Conservation (phyloP, 2,888 invertebrate genomes). For the Spisula subtruncata region DNA sequence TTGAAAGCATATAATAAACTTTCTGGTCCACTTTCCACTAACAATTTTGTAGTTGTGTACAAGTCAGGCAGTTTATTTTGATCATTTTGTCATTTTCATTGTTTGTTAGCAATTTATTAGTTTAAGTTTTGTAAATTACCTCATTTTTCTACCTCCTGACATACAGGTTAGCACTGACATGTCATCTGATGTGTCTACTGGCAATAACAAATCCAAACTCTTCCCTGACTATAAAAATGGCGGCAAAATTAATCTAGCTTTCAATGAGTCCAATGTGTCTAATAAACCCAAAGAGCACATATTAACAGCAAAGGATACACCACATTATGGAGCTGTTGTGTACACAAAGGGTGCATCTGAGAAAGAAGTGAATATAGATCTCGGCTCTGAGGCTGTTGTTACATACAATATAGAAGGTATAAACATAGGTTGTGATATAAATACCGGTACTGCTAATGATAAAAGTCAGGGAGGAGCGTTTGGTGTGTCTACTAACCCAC, state of each 20-base stretch:
- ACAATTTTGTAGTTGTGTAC: too few relatives aligned
- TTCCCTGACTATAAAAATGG: constrained; percentile 36
- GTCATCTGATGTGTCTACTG: background rate
- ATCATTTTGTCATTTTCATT: background rate
- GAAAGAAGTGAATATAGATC: background rate
- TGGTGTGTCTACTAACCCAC: background rate
- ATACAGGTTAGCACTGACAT: background rate
- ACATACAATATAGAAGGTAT: constrained; percentile 9
- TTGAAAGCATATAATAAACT: too few relatives aligned
- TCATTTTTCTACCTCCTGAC: background rate
- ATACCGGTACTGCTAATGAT: background rate
- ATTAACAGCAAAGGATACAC: background rate
- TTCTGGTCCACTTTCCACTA: too few relatives aligned
- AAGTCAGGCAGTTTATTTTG: too few relatives aligned
- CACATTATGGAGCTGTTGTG: background rate
- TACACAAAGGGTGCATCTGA: background rate
- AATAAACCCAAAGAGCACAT: constrained; percentile 14
- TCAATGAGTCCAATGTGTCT: constrained; percentile 17
- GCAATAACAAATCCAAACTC: background rate
- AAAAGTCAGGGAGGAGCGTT: constrained; percentile 1
- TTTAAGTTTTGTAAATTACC: background rate
- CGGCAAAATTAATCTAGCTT: constrained; percentile 6
- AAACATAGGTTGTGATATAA: background rate
- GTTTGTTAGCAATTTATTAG: background rate
- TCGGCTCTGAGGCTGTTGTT: background rate